Evolutionary conservation across 2,797 vertebrate species (phyloP), one percentile per base, ranked within the genome.

Genomic region (Menidia menidia): DNA sequence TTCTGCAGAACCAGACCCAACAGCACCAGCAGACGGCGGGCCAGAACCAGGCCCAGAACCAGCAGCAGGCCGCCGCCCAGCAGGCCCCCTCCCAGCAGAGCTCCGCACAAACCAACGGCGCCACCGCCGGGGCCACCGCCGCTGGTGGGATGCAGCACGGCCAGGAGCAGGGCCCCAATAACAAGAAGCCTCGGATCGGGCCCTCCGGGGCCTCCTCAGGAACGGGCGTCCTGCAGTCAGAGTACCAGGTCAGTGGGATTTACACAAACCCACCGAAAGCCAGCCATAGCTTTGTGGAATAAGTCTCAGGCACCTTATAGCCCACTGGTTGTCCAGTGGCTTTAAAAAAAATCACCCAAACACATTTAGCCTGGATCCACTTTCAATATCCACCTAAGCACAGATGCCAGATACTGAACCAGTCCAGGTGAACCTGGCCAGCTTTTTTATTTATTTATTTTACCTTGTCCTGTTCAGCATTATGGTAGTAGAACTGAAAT

Each of bases 141-240:
- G 94, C 91, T 0, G 47, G 94, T 0, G 95, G 94, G 1, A 85
- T 98, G 32, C 97, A 97, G 87, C 97, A 97, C 39, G 73, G 94
- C 79, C 96, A 98, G 86, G 96, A 91, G 80, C 96, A 96, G 93
- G 97, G 96, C 73, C 97, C 97, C 80, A 96, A 96, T 0, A 99
- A 94, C 93, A 99, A 99, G 93, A 99, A 99, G 88, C 94, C 97
- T 72, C 96, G 98, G 60, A 93, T 98, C 0, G 97, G 96, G 80
- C 96, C 97, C 85, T 94, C 97, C 18, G 95, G 95, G 71, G 59
- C 95, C 77, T 94, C 94, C 92, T 96, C 97, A 47, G 96, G 96
- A 77, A 95, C 96, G 50, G 95, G 96, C 53, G 95, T 96, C 65
- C 93, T 97, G 78, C 96, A 96, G 82, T 94, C 97, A 13, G 97